phyloP scores from a whole-genome alignment of 2,888 invertebrate species.

The Lasius fuliginosus region DNA sequence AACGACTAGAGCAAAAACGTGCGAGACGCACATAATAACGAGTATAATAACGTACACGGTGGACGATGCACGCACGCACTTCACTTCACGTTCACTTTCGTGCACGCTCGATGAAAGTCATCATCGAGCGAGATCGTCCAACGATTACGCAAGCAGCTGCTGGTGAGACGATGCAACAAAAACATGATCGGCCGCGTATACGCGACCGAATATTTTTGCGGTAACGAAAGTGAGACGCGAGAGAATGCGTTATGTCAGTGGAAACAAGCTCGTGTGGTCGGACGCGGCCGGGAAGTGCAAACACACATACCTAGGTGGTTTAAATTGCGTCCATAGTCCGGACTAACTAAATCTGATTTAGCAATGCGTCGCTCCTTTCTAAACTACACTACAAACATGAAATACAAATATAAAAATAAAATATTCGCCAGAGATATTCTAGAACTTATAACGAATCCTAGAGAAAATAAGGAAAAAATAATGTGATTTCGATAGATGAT shows the following conservation, averaged over 20 bases:
- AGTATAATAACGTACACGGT: no score
- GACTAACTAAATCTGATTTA: not conserved
- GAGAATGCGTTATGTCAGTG: conserved; percentile 29
- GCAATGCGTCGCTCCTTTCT: not conserved
- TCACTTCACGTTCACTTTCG: conserved; percentile 47
- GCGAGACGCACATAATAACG: conserved; percentile 7
- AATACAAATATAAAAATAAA: no score
- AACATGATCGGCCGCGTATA: conserved; percentile 43
- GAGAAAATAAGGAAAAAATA: not conserved
- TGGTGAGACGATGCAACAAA: conserved; percentile 10
- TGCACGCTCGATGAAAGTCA: conserved; percentile 14
- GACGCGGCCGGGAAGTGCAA: not conserved
- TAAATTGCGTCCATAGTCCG: not conserved
- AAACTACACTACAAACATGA: not conserved
- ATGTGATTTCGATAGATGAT: not conserved
- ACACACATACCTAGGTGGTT: not conserved
- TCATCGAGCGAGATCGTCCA: conserved; percentile 5
- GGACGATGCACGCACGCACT: not conserved
- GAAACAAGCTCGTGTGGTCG: not conserved
- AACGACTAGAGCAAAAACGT: conserved; percentile 11
- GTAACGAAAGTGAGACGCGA: conserved; percentile 6
- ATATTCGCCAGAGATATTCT: not conserved
- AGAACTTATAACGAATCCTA: not conserved
- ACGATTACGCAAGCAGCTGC: conserved; percentile 31
- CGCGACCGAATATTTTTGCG: conserved; percentile 28